phyloP scores from a whole-genome alignment of 2,888 invertebrate genomes.

The Agonopterix alstromeriana region DNA sequence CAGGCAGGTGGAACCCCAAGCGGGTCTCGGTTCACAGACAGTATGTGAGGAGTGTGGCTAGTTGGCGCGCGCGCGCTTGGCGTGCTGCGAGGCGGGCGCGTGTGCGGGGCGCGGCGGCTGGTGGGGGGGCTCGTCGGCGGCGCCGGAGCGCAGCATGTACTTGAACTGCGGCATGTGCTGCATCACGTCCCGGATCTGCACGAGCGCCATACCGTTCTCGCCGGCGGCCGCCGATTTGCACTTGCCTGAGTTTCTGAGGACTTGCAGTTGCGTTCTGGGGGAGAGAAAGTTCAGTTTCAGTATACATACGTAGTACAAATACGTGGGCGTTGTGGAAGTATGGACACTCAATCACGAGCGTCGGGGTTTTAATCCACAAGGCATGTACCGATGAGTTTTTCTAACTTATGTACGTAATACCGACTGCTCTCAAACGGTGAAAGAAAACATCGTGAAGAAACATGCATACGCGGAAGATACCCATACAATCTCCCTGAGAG shows the following conservation, averaged over 20 bases:
- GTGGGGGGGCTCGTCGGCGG: conserved; percentile 36
- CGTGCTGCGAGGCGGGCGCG: conserved; percentile 24
- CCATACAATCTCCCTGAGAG: too few relatives aligned
- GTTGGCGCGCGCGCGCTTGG: conserved; percentile 57
- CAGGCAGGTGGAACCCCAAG: too few relatives aligned
- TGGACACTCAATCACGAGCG: too few relatives aligned
- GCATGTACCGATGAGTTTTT: too few relatives aligned
- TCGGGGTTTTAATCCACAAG: too few relatives aligned
- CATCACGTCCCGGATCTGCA: conserved; percentile 89
- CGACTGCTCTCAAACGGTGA: too few relatives aligned
- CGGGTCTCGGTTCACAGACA: too few relatives aligned
- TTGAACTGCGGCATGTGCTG: conserved; percentile 91
- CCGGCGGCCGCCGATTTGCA: conserved; percentile 79
- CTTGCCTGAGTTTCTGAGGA: conserved; percentile 86
- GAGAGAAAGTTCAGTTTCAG: not conserved
- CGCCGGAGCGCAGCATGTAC: conserved; percentile 84
- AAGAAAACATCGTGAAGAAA: too few relatives aligned
- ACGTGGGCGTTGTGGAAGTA: too few relatives aligned
- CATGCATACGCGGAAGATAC: too few relatives aligned
- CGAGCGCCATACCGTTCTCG: conserved; percentile 85
- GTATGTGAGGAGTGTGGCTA: conserved; percentile 17
- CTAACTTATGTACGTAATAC: too few relatives aligned
- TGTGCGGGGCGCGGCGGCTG: conserved; percentile 28
- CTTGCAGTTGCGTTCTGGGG: conserved; percentile 83
- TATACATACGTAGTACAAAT: too few relatives aligned